Base-by-base conservation (phyloP, 1,140 invertebrate species). In the Agrypnia vestita region DNA sequence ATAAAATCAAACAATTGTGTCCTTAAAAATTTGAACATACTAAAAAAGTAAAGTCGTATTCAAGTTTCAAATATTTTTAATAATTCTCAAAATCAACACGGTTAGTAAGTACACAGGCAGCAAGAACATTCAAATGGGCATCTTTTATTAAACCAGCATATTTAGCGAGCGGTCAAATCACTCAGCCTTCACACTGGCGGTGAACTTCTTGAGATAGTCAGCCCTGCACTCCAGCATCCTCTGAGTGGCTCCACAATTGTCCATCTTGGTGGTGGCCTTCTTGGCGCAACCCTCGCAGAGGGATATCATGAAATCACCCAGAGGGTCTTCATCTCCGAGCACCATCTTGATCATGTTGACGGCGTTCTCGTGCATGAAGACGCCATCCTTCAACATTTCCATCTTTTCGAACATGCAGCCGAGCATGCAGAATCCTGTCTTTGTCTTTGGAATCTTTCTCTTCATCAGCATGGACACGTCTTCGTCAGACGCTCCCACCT, bases 351-450 rank as follows among this genome's bases (percentile, higher is more conserved):
- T 73, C 3, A 67, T 79, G 3, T 13, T 56, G 12, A 15, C 12
- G 8, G 56, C 12, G 1, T 53, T 13, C 15, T 79, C 79, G 9
- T 53, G 43, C 15, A 62, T 46, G 21, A 71, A 79, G 21, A 72
- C 73, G 1, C 82, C 82, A 35, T 81, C 62, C 46, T 25, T 53
- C 7, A 83, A 10, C 21, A 79, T 13, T 0, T 77, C 79, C 56
- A 79, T 76, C 25, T 81, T 83, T 25, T 81, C 79, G 72, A 81
- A 55, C 82, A 83, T 83, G 67, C 82, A 83, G 0, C 72, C 82
- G 4, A 81, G 46, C 13, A 83, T 12, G 55, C 82, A 83, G 43
- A 73, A 21, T 0, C 72, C 76, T 1, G 76, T 72, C 19, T 53
- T 76, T 3, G 79, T 79, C 8, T 72, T 69, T 7, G 79, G 82